Base-by-base conservation (phyloP, 1,140 invertebrate species). In the Archivesica marissinica region DNA sequence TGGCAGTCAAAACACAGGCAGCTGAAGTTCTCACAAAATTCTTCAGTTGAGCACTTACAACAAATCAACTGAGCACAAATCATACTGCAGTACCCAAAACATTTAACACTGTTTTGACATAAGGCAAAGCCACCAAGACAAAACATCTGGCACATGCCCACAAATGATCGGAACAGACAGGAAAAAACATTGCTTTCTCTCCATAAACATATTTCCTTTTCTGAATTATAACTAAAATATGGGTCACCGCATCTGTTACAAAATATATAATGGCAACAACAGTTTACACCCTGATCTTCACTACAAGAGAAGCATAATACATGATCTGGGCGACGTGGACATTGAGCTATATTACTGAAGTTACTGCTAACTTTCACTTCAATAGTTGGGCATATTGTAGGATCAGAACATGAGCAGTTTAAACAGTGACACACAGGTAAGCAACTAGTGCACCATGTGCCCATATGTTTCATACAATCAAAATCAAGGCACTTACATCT, bases 221-320 rank as follows among this genome's bases (percentile, higher is more conserved):
- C 2, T 7, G 28, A 23, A 72, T 72, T 28, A 33, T 72, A 72
- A 2, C 23, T 15, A 17, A 72, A 72, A 11, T 52, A 1, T 7
- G 68, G 68, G 28, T 72, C 68, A 33, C 68, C 68, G 28, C 68
- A 72, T 50, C 68, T 47, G 38, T 72, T 72, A 25, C 2, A 72
- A 25, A 72, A 72, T 17, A 72, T 11, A 50, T 72, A 72, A 72
- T 72, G 68, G 50, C 68, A 72, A 47, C 68, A 72, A 30, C 68
- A 72, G 9, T 44, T 50, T 1, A 72, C 28, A 47, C 2, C 38
- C 13, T 72, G 39, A 30, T 44, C 25, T 17, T 72, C 68, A 15
- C 25, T 50, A 28, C 68, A 72, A 11, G 68, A n/a, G 41, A 30
- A 72, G 28, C 68, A 72, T 52, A 72, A 25, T n/a, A 72, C 41